phyloP scores from a whole-genome alignment of 37 sponge, comb jelly and placozoan species.

The Spongia lamella region DNA sequence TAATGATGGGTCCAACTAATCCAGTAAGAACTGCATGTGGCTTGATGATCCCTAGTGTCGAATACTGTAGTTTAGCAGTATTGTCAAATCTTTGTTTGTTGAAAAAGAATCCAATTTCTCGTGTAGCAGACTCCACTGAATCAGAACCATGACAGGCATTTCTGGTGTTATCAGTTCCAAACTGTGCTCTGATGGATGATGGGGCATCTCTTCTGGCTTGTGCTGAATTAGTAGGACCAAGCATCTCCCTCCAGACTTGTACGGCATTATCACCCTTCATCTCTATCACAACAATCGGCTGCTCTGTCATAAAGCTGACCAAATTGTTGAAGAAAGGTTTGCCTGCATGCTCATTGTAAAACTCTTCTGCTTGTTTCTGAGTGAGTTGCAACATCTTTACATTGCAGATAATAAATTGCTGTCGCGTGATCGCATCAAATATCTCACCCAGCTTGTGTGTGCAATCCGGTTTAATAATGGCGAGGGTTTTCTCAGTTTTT shows the following conservation, averaged over 20 bases:
- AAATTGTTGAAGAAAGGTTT: constrained; percentile 63
- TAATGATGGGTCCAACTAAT: constrained; percentile 76
- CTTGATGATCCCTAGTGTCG: constrained; percentile 85
- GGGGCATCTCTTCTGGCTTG: constrained; percentile 74
- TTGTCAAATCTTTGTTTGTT: constrained; percentile 6
- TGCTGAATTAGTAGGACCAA: constrained; percentile 81
- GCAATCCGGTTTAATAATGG: constrained; percentile 85
- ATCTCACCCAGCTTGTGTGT: constrained; percentile 76
- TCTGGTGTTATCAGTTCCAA: constrained; percentile 69
- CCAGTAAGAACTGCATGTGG: constrained; percentile 92
- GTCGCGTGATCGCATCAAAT: constrained; percentile 29
- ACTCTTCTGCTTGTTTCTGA: constrained; percentile 72
- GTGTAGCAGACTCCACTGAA: constrained; percentile 56
- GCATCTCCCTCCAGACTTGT: constrained; percentile 52
- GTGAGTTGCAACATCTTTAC: constrained; percentile 79
- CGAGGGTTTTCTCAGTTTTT: constrained; percentile 81
- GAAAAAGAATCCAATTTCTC: constrained; percentile 89
- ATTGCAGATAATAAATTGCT: constrained; percentile 76
- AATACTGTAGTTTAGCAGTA: constrained; percentile 31
- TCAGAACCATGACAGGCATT: constrained; percentile 94
- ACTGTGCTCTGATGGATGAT: constrained; percentile 71
- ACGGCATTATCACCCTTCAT: constrained; percentile 77
- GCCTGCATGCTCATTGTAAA: constrained; percentile 76
- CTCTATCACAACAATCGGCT: constrained; percentile 83
- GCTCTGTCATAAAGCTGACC: constrained; percentile 70